These are phyloP conservation scores for Nycticorax nycticorax DNA, from an alignment of 2,113 vertebrate genomes.

Conservation along the genomic window DNA sequence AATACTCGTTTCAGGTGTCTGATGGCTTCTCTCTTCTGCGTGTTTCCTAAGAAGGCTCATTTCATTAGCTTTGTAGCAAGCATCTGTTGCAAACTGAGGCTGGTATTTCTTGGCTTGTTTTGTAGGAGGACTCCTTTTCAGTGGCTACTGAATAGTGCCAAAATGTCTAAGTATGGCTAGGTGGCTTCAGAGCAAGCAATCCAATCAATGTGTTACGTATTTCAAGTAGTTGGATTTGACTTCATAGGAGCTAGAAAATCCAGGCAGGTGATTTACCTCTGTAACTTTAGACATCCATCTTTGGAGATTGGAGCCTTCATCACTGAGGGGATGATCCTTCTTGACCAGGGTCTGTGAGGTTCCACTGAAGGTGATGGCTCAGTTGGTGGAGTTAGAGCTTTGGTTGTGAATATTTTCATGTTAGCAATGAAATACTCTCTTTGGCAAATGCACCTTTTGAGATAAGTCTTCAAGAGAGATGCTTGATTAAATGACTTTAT, in stretches of 20 bases:
- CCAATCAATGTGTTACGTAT: not conserved
- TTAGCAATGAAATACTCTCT: not conserved
- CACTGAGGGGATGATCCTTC: not conserved
- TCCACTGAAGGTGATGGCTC: not conserved
- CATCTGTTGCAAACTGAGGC: not conserved
- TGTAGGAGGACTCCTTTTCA: not conserved
- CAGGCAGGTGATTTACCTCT: not conserved
- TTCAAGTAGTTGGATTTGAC: not conserved
- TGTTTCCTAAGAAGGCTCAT: not conserved
- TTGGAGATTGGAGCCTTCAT: not conserved
- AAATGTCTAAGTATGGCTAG: not conserved
- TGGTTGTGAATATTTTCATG: not conserved
- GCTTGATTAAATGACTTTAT: not conserved
- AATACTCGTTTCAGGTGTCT: not conserved
- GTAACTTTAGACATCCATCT: not conserved
- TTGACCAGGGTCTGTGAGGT: not conserved
- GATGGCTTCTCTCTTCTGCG: not conserved
- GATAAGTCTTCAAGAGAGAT: not conserved
- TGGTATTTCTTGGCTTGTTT: not conserved
- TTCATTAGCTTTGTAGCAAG: not conserved
- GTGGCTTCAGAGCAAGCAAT: not conserved
- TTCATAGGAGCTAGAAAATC: not conserved
- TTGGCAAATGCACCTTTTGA: not conserved
- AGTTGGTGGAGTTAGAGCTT: not conserved
- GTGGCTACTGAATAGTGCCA: not conserved